Evolutionary conservation across 64 coral and sea anemone genomes (phyloP).

Genomic region (Astreopora myriophthalma): DNA sequence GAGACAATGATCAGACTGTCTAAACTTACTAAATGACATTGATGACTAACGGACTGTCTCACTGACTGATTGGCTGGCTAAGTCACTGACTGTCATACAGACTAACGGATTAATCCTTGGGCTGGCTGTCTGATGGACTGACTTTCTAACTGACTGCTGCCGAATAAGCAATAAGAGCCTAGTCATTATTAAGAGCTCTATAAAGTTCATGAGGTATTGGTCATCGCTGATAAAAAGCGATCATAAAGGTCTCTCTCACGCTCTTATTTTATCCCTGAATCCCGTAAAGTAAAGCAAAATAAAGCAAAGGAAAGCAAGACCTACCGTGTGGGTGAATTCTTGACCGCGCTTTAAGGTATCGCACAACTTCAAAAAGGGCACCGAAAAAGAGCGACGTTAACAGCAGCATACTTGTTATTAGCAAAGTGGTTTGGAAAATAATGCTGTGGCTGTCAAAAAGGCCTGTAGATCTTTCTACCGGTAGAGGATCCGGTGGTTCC

Average conservation of each 20-base stretch:
- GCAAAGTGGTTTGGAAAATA: conserved; percentile 17
- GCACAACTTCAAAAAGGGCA: conserved; percentile 1
- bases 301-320: neutral
- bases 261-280: neutral
- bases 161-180: no score
- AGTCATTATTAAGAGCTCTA: neutral
- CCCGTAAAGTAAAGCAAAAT: neutral
- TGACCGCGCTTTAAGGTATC: neutral
- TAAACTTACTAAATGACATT: no score
- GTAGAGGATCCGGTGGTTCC: conserved; percentile 20
- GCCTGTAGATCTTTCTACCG: conserved; percentile 40
- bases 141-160: no score
- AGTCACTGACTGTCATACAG: no score
- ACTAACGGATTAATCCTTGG: no score
- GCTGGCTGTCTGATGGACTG: no score
- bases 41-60: no score
- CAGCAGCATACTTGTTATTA: neutral
- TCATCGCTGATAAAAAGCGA: neutral
- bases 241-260: neutral
- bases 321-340: conserved; percentile 12
- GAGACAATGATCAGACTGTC: no score
- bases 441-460: conserved; percentile 53
- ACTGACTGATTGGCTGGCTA: no score
- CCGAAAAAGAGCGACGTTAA: neutral
- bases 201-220: neutral